Base-by-base conservation (phyloP, 2,113 vertebrate species). In the Xiphophorus hellerii region DNA sequence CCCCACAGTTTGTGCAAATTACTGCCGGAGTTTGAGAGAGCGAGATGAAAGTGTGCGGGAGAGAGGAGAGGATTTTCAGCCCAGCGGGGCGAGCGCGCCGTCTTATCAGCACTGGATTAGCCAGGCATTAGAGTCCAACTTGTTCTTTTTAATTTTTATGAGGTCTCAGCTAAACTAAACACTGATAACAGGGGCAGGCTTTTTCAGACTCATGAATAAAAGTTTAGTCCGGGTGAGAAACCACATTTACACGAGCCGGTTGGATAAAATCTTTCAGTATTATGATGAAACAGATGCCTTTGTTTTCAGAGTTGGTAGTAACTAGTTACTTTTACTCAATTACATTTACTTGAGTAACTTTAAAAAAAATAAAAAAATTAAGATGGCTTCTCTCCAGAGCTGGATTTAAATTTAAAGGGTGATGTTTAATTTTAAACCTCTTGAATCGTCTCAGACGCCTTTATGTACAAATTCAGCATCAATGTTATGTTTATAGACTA, bases 31-130 rank as follows among this genome's bases (percentile, higher is more conserved):
- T 70, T 66, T 68, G 71, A 73, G 71, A 78, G 81, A 62, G 82
- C 20, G 77, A 71, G 85, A 81, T 76, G 84, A 77, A 77, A 82
- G 84, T 66, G 82, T 27, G 80, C 58, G 62, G 22, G 64, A 67
- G 71, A 65, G 73, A 79, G 82, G 77, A 81, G 84, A 80, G 84
- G 80, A 76, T 76, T 88, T 88, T 84, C 66, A 75, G 78, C 73
- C 64, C 75, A 64, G 84, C 77, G 12, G 74, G 83, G 80, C 60
- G 84, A 78, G 69, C 17, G 17, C 4, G 64, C 27, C 5, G 84
- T 62, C 73, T 89, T 86, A 89, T 88, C 89, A 82, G 89, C 60
- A 3, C 48, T 71, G 87, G 89, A 85, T 90, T 89, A 90, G 73
- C 51, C 78, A 81, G 67, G 89, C 72, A 87, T 88, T 88, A 88